phyloP scores from a whole-genome alignment of 2,797 vertebrate species.

The Brachyrhaphis roseni region DNA sequence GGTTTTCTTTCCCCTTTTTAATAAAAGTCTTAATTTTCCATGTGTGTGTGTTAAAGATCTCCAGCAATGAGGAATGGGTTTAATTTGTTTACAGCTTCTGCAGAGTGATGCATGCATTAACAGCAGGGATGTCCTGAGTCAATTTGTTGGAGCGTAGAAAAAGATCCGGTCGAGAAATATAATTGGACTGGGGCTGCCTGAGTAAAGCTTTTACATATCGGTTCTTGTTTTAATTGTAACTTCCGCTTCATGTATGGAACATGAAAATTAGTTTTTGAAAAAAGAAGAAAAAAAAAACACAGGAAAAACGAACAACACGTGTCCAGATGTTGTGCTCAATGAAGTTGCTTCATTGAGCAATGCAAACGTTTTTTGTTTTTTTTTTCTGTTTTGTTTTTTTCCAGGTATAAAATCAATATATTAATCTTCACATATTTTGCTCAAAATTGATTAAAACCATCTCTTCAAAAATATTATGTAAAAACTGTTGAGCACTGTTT shows the following conservation, averaged over 20 bases:
- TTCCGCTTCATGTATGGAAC: not conserved
- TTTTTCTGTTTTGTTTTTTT: no score
- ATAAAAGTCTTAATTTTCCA: slow-evolving; percentile 21
- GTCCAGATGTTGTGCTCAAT: not conserved
- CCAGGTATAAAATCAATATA: not conserved
- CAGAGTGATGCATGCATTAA: slow-evolving; percentile 42
- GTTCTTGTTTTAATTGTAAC: slow-evolving; percentile 6
- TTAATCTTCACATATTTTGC: not conserved
- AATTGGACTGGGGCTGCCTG: not conserved
- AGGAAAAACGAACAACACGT: not conserved
- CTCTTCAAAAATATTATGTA: not conserved
- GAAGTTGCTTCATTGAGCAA: not conserved
- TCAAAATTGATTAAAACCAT: not conserved
- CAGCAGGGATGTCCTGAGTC: slow-evolving; percentile 49
- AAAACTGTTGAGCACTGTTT: not conserved
- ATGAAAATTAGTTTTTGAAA: not conserved
- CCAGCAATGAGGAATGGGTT: slow-evolving; percentile 54
- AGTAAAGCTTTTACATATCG: not conserved
- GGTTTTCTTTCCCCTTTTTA: not conserved
- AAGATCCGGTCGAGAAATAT: slow-evolving; percentile 4
- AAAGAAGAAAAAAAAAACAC: no score
- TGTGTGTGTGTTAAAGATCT: slow-evolving; percentile 24
- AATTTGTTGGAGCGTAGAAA: slow-evolving; percentile 18
- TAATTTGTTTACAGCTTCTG: slow-evolving; percentile 27
- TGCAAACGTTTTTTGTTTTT: no score